Evolutionary conservation across 2,888 invertebrate species (phyloP).

Genomic region (Rutpela maculata): DNA sequence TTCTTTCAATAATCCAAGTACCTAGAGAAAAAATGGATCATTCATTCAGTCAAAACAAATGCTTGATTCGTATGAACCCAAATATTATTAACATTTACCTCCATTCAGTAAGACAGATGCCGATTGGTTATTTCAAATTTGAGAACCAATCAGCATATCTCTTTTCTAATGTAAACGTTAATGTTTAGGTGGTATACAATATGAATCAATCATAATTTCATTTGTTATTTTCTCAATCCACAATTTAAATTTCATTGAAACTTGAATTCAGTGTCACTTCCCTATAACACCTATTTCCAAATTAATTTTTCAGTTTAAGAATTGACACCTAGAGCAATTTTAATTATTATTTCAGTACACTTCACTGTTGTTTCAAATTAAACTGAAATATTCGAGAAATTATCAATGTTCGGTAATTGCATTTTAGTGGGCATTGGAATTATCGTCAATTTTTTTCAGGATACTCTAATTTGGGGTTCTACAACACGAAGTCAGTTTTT

Average conservation of each 20-base stretch:
- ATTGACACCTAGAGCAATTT: background rate
- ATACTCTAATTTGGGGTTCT: no score
- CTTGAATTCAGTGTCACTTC: background rate
- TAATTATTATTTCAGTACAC: background rate
- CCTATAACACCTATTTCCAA: background rate
- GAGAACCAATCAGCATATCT: background rate
- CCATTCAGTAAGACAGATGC: background rate
- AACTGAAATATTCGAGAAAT: background rate
- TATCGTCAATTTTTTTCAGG: no score
- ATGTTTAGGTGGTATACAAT: background rate
- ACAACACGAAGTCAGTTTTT: no score
- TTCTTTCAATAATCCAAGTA: constrained; percentile 44
- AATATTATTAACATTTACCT: background rate
- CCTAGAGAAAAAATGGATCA: constrained; percentile 4
- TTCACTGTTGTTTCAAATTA: background rate
- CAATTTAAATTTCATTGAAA: background rate
- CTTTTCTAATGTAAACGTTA: background rate
- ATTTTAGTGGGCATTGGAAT: no score
- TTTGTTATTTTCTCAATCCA: background rate
- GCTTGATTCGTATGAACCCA: background rate
- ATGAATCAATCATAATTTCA: background rate
- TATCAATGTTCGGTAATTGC: no score
- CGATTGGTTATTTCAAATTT: background rate
- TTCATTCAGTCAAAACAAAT: background rate
- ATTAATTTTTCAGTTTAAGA: background rate